These are phyloP conservation scores for Psilopogon haemacephalus DNA, from an alignment of 2,113 vertebrate genomes.

Conservation along the genomic window DNA sequence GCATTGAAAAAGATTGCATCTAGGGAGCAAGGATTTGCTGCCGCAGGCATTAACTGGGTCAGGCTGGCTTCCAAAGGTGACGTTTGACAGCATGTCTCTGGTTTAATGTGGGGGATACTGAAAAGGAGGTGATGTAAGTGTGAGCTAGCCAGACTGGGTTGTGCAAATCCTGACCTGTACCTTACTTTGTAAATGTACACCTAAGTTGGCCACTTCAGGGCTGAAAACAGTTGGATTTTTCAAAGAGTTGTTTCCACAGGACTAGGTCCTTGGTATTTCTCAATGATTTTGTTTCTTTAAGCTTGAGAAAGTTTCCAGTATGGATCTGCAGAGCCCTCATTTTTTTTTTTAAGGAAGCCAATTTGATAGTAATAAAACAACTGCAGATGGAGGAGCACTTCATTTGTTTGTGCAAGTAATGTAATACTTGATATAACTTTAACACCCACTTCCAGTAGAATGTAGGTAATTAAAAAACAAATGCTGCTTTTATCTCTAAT, in stretches of 20 bases:
- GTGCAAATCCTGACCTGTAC: neutral
- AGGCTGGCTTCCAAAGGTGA: neutral
- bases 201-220: neutral
- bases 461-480: neutral
- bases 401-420: neutral
- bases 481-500: neutral
- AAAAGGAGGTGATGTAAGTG: neutral
- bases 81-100: neutral
- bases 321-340: neutral
- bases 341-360: neutral
- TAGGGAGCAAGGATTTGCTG: neutral
- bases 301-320: neutral
- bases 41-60: neutral
- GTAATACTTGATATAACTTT: neutral
- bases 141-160: neutral
- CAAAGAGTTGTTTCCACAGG: neutral
- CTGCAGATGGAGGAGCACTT: neutral
- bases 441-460: neutral
- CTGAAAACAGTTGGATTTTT: neutral
- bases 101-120: neutral
- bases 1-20: neutral
- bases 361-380: neutral
- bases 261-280: neutral
- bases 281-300: neutral
- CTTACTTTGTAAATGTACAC: neutral